phyloP scores from a whole-genome alignment of 2,888 invertebrate genomes.

The Philhelius pedissequus region DNA sequence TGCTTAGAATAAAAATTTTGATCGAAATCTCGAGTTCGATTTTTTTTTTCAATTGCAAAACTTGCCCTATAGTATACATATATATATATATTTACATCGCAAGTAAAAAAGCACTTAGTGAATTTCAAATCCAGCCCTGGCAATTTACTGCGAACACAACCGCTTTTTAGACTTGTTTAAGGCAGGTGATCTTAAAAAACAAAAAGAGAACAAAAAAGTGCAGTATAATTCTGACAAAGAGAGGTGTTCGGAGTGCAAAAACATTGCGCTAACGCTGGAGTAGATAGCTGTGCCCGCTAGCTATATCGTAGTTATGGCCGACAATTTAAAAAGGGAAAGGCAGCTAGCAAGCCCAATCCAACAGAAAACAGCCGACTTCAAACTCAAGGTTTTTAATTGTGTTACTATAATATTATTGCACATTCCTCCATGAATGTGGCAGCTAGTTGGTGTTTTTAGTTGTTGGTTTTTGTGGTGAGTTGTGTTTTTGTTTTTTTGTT shows the following conservation, averaged over 20 bases:
- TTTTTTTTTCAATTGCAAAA: too few species aligned
- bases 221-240: constrained; percentile 42
- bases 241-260: constrained; percentile 16
- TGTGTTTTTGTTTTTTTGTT: neutral
- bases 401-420: constrained; percentile 64
- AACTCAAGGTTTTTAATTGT: constrained; percentile 67
- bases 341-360: constrained; percentile 26
- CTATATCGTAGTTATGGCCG: constrained; percentile 17
- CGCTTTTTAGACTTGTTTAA: constrained; percentile 3
- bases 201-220: neutral
- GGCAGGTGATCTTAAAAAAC: constrained; percentile 62
- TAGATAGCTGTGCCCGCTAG: neutral
- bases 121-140: neutral
- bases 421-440: constrained; percentile 44
- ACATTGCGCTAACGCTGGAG: neutral
- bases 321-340: constrained; percentile 65
- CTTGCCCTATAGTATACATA: too few species aligned
- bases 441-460: neutral
- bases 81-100: too few species aligned
- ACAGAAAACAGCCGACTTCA: constrained; percentile 46
- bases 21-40: too few species aligned
- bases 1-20: too few species aligned
- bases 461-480: neutral
- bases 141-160: constrained; percentile 23
- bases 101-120: too few species aligned